Base-by-base conservation (phyloP, 2,888 invertebrate genomes). In the Galerucella nymphaeae region DNA sequence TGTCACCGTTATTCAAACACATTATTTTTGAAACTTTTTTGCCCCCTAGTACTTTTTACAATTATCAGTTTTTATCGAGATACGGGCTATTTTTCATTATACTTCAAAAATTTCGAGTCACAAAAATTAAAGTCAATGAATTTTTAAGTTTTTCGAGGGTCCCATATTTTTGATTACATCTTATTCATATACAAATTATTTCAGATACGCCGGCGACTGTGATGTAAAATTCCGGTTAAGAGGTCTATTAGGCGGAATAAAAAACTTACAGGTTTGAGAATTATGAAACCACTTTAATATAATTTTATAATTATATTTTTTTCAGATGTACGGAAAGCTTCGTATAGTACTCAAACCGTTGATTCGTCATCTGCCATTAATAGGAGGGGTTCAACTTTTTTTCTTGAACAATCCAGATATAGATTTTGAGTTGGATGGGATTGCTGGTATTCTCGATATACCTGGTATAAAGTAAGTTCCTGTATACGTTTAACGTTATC, bases 391-490 rank as follows among this genome's bases (percentile, higher is more conserved):
- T n/a, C 97, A 97, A 86, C 91, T 96, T 69, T 98, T 97, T 88
- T 99, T 99, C 88, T 90, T 99, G 63, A 98, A 98, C 87, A 95
- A 95, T 86, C 99, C 99, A 1, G 93, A 93, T 76, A 93, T 99
- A 78, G 97, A 99, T 87, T 99, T 99, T 87, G 97, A 98, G 88
- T 88, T 99, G 81, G 97, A 98, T 59, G 97, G 98, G 66, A 91
- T 96, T 50, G 97, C 96, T 20, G 98, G 99, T 87, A 91, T 99
- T 50, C 90, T 99, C 71, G 98, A 99, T 84, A 93, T 99, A 89
- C 99, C 99, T 4, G 97, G 98, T 50, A 71, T 80, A 41, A 79
- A 76, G 80, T 80, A 73, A 76, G 74, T 30, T 30, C 30, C 30
- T 30, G 30, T 30, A 8, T 30, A 30, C 8, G 6, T 30, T 30